Base-by-base conservation (phyloP, 2,797 vertebrate species). In the Argyrosomus regius region DNA sequence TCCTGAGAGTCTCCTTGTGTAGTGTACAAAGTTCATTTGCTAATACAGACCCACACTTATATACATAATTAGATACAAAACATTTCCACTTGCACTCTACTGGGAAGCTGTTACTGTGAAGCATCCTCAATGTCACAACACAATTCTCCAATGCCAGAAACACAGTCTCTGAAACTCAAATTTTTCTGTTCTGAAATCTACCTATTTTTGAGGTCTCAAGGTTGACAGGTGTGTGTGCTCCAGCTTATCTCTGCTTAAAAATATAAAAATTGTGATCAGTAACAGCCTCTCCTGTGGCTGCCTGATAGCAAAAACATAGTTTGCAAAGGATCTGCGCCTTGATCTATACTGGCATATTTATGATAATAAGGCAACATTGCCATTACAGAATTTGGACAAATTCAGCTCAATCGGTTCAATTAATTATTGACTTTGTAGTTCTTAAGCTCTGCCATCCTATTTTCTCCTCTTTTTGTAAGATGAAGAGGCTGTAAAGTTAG, bases 301-400 rank as follows among this genome's bases (percentile, higher is more conserved):
- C 12, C 48, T 24, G 4, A 48, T 14, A 43, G 43, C 10, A n/a
- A 20, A 56, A 66, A 65, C 14, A 53, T 24, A 61, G 45, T 11
- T 49, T 12, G 45, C 17, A 46, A 57, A 64, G 14, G 46, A 61
- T 13, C 43, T 22, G 22, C 1, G 1, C 12, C 31, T 57, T n/a
- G 43, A 57, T 70, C 56, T 52, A 5, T 28, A 58, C 52, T 31
- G 50, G 24, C 73, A 70, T 50, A 50, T 70, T 49, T 18, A 61
- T 45, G 16, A 52, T 61, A 72, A 72, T 4, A 50, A 75, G 9
- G 28, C 46, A 22, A 26, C 12, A 14, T 1, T 52, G 54, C 66
- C 48, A 54, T 24, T 31, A 46, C 53, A 64, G 28, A 64, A 39
- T 28, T 54, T 58, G 46, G 49, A 54, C 20, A 48, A 22, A 22